Percentiles rank a stretch among this genome's conserved stretches.
Conservation (phyloP, 2,888 invertebrate genomes). For the Leptura quadrifasciata region DNA sequence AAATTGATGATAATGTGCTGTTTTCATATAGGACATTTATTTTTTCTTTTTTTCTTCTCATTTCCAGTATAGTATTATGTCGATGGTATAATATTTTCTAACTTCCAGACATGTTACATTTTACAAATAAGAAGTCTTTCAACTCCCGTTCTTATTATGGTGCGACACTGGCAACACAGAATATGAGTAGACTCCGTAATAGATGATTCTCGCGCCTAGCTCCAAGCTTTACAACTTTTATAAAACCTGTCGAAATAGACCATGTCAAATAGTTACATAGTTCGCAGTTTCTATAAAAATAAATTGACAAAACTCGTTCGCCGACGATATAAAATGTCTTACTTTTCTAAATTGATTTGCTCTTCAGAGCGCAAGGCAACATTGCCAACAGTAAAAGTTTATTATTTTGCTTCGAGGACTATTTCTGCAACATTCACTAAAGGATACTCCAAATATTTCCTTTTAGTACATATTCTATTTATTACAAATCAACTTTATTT, state of each 20-base stretch:
- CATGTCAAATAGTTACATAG: constrained; percentile 38
- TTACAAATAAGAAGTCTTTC: too few species aligned
- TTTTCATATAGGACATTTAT: too few species aligned
- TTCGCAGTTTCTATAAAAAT: constrained; percentile 45
- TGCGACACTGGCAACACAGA: constrained; percentile 14
- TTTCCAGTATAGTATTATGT: too few species aligned
- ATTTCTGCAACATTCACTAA: neutral
- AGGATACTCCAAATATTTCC: neutral
- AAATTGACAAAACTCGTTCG: constrained; percentile 43
- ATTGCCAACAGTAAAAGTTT: constrained; percentile 40
- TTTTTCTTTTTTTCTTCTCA: too few species aligned
- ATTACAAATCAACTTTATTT: too few species aligned
- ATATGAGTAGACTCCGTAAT: constrained; percentile 4
- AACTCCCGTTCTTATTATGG: neutral
- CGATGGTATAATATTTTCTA: too few species aligned
- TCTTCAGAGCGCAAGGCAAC: constrained; percentile 40
- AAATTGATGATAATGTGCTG: too few species aligned
- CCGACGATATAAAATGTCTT: constrained; percentile 51
- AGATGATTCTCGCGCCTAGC: constrained; percentile 11
- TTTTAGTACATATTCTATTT: too few species aligned
- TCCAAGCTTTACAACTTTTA: constrained; percentile 40
- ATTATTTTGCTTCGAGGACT: constrained; percentile 28
- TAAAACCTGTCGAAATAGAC: constrained; percentile 41
- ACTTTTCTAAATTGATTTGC: constrained; percentile 52
- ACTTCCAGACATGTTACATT: too few species aligned